phyloP scores from a whole-genome alignment of 2,113 vertebrate genomes.

The Cyanoliseus patagonus region DNA sequence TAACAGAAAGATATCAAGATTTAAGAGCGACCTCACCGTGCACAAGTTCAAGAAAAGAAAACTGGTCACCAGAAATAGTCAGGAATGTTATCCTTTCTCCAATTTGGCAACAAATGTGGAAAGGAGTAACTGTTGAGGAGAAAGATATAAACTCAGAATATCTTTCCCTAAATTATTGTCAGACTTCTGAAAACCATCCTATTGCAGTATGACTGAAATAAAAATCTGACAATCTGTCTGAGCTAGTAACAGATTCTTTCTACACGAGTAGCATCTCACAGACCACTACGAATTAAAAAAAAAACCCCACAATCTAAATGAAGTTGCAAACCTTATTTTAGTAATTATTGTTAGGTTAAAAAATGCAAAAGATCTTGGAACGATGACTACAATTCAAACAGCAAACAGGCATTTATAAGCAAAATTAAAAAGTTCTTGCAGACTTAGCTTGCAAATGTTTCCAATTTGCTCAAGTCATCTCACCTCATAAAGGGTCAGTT shows the following conservation, averaged over 20 bases:
- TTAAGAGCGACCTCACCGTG: background rate
- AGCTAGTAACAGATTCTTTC: background rate
- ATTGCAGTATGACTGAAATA: background rate
- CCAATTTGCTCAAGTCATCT: background rate
- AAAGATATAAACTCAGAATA: background rate
- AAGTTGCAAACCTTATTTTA: background rate
- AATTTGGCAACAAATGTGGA: background rate
- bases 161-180: background rate
- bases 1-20: background rate
- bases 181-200: conserved; percentile 8
- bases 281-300: background rate
- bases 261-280: background rate
- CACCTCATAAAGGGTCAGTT: background rate
- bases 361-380: background rate
- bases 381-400: background rate
- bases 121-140: background rate
- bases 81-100: background rate
- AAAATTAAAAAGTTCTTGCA: background rate
- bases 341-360: conserved; percentile 7
- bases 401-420: background rate
- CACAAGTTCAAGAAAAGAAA: background rate
- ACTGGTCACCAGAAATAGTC: background rate
- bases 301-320: background rate
- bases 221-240: conserved; percentile 7
- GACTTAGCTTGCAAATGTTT: background rate